A percentile compares a stretch with the other conserved stretches of the same genome.
phyloP scores from a whole-genome alignment of 35 echinoderm and acorn worm genomes.

The Ptychodera flava region DNA sequence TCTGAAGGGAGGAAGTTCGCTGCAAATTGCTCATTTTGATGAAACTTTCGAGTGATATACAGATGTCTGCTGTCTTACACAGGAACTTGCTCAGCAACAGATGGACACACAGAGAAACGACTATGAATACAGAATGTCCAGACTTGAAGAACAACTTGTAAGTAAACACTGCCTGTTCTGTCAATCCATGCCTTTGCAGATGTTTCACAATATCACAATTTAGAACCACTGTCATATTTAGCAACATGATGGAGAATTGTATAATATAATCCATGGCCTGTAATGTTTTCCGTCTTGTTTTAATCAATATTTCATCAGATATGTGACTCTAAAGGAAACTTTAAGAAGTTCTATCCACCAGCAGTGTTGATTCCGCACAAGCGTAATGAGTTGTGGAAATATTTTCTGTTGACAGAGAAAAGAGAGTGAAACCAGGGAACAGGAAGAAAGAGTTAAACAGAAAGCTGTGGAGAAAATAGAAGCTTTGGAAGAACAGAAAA shows the following conservation, averaged over 20 bases:
- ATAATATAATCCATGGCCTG: too few species aligned
- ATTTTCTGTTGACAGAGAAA: neutral
- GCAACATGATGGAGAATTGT: neutral
- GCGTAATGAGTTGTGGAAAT: neutral
- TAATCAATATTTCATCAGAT: too few species aligned
- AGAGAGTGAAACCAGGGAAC: constrained; percentile 9
- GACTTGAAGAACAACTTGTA: constrained; percentile 35
- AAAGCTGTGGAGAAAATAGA: constrained; percentile 40
- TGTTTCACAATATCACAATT: neutral
- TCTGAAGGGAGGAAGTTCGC: too few species aligned
- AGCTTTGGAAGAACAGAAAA: constrained; percentile 39
- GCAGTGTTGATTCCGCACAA: too few species aligned
- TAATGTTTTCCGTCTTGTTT: too few species aligned
- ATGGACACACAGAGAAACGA: constrained; percentile 32
- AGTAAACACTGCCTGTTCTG: neutral
- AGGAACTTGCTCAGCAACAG: constrained; percentile 45
- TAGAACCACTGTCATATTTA: neutral
- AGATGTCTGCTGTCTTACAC: neutral
- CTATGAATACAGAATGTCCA: constrained; percentile 43
- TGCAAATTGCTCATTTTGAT: too few species aligned
- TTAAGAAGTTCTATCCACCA: too few species aligned
- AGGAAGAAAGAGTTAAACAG: constrained; percentile 16
- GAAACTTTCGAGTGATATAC: too few species aligned
- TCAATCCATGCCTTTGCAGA: too few species aligned
- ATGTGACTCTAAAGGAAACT: too few species aligned